Percentiles rank a stretch among this genome's conserved stretches.
These are phyloP conservation scores for Pheosia gnoma DNA, from an alignment of 2,888 invertebrate species.

Conservation along the genomic window DNA sequence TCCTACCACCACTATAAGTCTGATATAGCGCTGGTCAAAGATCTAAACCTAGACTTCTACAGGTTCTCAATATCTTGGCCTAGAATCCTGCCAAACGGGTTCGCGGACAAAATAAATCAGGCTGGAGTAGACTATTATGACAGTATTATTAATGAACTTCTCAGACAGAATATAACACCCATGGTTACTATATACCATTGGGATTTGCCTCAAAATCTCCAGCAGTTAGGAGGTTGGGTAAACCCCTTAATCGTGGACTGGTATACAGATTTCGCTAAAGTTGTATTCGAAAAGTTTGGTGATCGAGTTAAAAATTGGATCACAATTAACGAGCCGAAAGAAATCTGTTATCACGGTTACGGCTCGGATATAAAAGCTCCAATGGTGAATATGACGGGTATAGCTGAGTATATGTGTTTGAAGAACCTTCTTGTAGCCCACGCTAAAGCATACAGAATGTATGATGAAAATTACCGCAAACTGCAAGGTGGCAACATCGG, in stretches of 20 bases:
- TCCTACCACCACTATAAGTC: conserved; percentile 85
- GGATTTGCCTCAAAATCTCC: conserved; percentile 83
- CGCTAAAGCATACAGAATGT: conserved; percentile 71
- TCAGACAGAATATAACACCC: conserved; percentile 82
- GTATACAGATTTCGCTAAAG: conserved; percentile 82
- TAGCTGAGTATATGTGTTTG: conserved; percentile 80
- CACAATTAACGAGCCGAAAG: conserved; percentile 84
- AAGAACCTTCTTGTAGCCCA: conserved; percentile 85
- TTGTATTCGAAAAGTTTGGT: conserved; percentile 77
- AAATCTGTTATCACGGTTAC: conserved; percentile 66
- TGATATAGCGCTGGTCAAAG: conserved; percentile 71
- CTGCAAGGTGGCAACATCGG: conserved; percentile 57
- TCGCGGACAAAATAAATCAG: conserved; percentile 76
- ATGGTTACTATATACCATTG: conserved; percentile 85
- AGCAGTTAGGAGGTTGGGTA: conserved; percentile 84
- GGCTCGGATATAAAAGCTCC: conserved; percentile 61
- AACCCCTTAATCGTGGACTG: conserved; percentile 80
- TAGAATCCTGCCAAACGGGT: conserved; percentile 86
- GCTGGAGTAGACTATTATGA: conserved; percentile 86
- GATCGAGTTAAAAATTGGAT: conserved; percentile 82
- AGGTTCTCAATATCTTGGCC: conserved; percentile 87
- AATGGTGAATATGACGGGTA: conserved; percentile 61
- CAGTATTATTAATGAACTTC: conserved; percentile 83
- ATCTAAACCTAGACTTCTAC: conserved; percentile 79
- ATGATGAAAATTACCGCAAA: conserved; percentile 54